These are phyloP conservation scores for Clupea harengus DNA, from an alignment of 2,113 vertebrate species.

Conservation along the genomic window DNA sequence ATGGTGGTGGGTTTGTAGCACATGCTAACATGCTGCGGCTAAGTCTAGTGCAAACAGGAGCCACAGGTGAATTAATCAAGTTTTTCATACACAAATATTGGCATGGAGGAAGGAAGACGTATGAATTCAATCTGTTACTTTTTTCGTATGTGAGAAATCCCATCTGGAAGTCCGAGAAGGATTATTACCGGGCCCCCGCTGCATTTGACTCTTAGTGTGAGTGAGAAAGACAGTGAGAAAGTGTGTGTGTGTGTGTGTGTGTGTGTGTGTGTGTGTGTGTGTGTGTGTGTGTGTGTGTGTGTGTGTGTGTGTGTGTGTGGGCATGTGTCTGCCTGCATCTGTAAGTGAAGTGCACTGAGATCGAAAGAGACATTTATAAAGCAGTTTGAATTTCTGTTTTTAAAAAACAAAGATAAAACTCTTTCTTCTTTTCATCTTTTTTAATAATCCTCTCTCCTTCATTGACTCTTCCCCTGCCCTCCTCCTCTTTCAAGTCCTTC, in stretches of 20 bases:
- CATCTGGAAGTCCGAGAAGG: background rate
- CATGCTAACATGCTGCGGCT: background rate
- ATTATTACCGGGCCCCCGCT: conserved; percentile 34
- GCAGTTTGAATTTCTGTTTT: background rate
- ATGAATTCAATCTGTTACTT: background rate
- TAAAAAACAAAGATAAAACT: background rate
- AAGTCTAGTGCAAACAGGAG: background rate
- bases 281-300: conserved; percentile 17
- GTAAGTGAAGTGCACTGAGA: background rate
- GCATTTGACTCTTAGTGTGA: background rate
- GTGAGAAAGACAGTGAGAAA: background rate
- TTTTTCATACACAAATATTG: background rate
- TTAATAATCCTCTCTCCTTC: conserved; percentile 31
- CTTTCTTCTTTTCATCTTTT: conserved; percentile 20
- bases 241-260: background rate
- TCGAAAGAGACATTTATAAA: too few species aligned
- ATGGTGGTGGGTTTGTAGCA: background rate
- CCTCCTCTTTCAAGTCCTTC: background rate
- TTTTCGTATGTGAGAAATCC: background rate
- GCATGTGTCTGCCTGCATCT: conserved; percentile 24
- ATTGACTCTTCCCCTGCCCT: conserved; percentile 40
- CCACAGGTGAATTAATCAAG: background rate
- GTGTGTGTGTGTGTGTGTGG: background rate
- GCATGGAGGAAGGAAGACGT: background rate
- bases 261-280: conserved; percentile 6